Evolutionary conservation across 2,888 invertebrate species (phyloP), one percentile per base, ranked within the genome.

Genomic region (Phyto melanocephala): DNA sequence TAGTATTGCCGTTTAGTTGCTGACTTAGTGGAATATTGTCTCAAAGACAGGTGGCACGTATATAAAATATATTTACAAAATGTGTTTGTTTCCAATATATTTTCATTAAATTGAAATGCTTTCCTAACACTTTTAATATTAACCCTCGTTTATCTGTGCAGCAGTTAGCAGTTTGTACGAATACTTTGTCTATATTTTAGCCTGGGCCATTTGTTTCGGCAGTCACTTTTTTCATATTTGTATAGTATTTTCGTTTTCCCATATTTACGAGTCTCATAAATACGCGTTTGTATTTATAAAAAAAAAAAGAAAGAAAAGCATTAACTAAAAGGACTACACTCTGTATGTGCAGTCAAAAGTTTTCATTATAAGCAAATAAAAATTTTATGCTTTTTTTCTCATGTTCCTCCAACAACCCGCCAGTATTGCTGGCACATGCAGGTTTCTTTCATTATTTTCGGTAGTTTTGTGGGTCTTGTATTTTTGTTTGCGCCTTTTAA

Each of bases 251-350:
- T 56, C 58, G 13, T 67, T 67, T 76, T 76, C 67, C 58, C 68
- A 70, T 78, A 56, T 75, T 81, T 75, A 70, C 65, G 79, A 75
- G 45, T 42, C 74, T 74, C 67, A 78, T 81, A 81, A 81, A 78
- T 75, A 79, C 47, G 58, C 33, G 63, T 42, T 68, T 45, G 17
- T 17, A 28, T 6, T 5, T 28, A n/a, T n/a, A n/a, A n/a, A 35
- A 45, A 20, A 65, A 58, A 63, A 50, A 20, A 45, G 15, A 35
- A 24, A n/a, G 24, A 15, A 0, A 62, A 72, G 10, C 6, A 37
- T 28, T 15, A 22, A 40, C 50, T 42, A 28, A 40, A 72, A 52
- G 58, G 17, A 62, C 37, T 63, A 1, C 37, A 22, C 28, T 3
- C 28, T 6, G 6, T 6, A 28, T 28, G n/a, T 45, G n/a, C 6